phyloP scores from a whole-genome alignment of 2,888 invertebrate species.

The Leptopterna dolabrata region DNA sequence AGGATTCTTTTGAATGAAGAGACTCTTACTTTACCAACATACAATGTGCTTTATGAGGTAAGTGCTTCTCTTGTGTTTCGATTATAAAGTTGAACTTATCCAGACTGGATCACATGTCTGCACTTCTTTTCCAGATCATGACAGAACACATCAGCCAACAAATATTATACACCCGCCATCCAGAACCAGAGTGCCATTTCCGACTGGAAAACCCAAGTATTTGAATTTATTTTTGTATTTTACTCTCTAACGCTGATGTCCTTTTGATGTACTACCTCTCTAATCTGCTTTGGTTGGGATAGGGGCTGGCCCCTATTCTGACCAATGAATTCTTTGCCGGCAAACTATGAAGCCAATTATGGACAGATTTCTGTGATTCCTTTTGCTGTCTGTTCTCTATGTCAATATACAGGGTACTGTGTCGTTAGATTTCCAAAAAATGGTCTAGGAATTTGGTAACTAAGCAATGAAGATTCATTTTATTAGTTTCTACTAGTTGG shows the following conservation, averaged over 20 bases:
- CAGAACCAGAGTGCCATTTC: slow-evolving; percentile 95
- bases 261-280: too few species aligned
- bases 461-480: too few species aligned
- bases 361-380: too few species aligned
- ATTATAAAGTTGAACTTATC: neutral
- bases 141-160: slow-evolving; percentile 97
- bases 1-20: slow-evolving; percentile 89
- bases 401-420: too few species aligned
- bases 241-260: neutral
- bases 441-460: too few species aligned
- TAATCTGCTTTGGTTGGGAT: too few species aligned
- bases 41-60: slow-evolving; percentile 97
- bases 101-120: neutral
- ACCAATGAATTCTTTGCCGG: too few species aligned
- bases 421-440: too few species aligned
- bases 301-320: too few species aligned
- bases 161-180: slow-evolving; percentile 91
- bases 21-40: slow-evolving; percentile 91
- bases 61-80: neutral
- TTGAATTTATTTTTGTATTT: slow-evolving; percentile 66
- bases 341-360: too few species aligned
- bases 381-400: too few species aligned
- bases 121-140: slow-evolving; percentile 75
- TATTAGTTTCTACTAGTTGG: too few species aligned
- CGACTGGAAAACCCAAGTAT: slow-evolving; percentile 96